Percentiles rank a stretch among this genome's conserved stretches.
phyloP scores from a whole-genome alignment of 2,113 vertebrate genomes.

The Callorhinus ursinus region DNA sequence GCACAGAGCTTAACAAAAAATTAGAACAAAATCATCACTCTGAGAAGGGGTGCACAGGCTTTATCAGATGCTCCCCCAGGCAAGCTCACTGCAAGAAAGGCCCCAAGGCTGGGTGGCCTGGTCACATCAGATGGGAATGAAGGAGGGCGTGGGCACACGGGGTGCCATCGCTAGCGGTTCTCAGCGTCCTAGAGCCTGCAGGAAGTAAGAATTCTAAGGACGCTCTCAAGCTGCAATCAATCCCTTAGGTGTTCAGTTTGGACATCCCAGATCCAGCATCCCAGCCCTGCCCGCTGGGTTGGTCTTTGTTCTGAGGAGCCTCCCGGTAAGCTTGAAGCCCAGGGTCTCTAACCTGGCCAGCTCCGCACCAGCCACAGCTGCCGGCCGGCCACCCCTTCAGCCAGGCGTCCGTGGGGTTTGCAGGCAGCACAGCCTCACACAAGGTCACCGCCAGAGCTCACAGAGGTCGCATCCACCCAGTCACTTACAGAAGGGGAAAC shows the following conservation, averaged over 20 bases:
- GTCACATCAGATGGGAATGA: not conserved
- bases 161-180: not conserved
- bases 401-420: accelerated
- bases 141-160: accelerated
- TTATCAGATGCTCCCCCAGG: not conserved
- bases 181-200: not conserved
- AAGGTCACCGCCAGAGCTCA: not conserved
- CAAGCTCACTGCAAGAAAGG: not conserved
- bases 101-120: not conserved
- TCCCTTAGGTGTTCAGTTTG: not conserved
- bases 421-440: too few relatives aligned
- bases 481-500: not conserved
- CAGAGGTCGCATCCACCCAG: not conserved
- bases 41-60: not conserved
- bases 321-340: not conserved
- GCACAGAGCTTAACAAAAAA: not conserved
- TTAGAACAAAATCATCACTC: not conserved
- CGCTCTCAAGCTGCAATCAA: not conserved
- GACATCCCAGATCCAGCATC: not conserved
- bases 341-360: not conserved
- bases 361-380: not conserved
- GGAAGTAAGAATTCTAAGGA: not conserved
- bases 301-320: not conserved
- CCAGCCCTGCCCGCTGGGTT: not conserved
- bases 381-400: not conserved